Percentiles rank a stretch among this genome's conserved stretches.
phyloP scores from a whole-genome alignment of 1,140 invertebrate species.

The Drosophila hydei region DNA sequence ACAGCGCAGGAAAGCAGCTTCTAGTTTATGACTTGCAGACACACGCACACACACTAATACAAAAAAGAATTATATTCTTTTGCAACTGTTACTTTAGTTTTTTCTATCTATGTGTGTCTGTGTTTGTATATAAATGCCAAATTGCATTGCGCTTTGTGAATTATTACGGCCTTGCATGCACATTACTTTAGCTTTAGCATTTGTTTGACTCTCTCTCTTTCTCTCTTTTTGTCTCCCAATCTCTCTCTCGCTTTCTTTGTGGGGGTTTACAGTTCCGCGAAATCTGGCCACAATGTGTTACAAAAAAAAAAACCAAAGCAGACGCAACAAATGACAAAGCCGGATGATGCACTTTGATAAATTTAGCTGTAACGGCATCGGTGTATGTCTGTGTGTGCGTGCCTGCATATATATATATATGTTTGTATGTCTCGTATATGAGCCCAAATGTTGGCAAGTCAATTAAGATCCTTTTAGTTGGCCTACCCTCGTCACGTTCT shows the following conservation, averaged over 20 bases:
- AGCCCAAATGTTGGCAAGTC: slow-evolving; percentile 4
- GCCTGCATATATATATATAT: neutral
- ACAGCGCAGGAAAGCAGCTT: slow-evolving; percentile 28
- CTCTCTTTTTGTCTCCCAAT: neutral
- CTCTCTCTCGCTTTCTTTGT: neutral
- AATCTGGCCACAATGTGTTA: slow-evolving; percentile 78
- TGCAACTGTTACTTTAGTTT: slow-evolving; percentile 3
- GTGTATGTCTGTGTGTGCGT: neutral
- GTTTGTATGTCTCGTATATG: neutral
- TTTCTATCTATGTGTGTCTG: neutral
- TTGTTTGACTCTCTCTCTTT: neutral
- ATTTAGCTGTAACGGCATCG: neutral
- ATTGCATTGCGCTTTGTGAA: slow-evolving; percentile 68
- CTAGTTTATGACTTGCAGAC: slow-evolving; percentile 45
- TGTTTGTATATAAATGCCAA: slow-evolving; percentile 45
- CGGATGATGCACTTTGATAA: slow-evolving; percentile 20
- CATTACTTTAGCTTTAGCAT: slow-evolving; percentile 41
- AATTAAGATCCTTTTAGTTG: slow-evolving; percentile 7
- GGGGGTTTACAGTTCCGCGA: slow-evolving; percentile 54
- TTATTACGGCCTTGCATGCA: slow-evolving; percentile 68
- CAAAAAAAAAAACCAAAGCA: slow-evolving; percentile 29
- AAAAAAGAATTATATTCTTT: slow-evolving; percentile 13
- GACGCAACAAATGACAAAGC: slow-evolving; percentile 50
- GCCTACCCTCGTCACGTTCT: slow-evolving; percentile 1
- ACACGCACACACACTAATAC: slow-evolving; percentile 3